Conservation (phyloP, 2,797 vertebrate species). For the Syndactyla subalaris region DNA sequence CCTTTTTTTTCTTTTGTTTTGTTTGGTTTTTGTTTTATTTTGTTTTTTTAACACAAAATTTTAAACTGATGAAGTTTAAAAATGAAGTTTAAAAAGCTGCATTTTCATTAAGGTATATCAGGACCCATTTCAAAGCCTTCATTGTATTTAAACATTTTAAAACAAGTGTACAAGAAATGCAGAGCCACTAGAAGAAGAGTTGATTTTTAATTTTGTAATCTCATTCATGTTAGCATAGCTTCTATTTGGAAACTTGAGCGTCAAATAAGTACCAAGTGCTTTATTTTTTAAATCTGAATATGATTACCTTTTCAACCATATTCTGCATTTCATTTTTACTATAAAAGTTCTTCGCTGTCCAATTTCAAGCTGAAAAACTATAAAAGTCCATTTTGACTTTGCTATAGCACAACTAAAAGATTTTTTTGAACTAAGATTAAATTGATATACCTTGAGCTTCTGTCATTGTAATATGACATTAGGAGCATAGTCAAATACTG, state of each 20-base stretch:
- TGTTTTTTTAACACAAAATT: background rate
- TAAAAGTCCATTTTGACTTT: conserved; percentile 67
- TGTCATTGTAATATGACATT: conserved; percentile 60
- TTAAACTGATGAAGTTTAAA: background rate
- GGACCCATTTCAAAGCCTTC: background rate
- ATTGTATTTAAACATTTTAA: background rate
- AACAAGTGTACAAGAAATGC: background rate
- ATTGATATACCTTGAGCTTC: conserved; percentile 52
- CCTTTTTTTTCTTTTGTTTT: background rate
- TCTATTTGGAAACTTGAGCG: background rate
- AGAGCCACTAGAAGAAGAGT: background rate
- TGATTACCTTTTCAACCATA: conserved; percentile 34
- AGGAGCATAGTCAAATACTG: conserved; percentile 56
- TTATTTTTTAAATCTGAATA: conserved; percentile 27
- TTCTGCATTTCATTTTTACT: conserved; percentile 50
- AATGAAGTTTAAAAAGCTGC: background rate
- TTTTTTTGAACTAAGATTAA: conserved; percentile 60
- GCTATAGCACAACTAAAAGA: conserved; percentile 40
- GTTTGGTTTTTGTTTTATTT: too few relatives aligned
- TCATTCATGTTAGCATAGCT: background rate
- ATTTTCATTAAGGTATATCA: background rate
- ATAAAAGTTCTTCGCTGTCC: conserved; percentile 49
- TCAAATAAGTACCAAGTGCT: background rate
- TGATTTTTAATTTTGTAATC: background rate
- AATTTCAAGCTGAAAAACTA: conserved; percentile 58